Base-by-base conservation (phyloP, 2,888 invertebrate species). In the Xanthorhoe spadicearia region DNA sequence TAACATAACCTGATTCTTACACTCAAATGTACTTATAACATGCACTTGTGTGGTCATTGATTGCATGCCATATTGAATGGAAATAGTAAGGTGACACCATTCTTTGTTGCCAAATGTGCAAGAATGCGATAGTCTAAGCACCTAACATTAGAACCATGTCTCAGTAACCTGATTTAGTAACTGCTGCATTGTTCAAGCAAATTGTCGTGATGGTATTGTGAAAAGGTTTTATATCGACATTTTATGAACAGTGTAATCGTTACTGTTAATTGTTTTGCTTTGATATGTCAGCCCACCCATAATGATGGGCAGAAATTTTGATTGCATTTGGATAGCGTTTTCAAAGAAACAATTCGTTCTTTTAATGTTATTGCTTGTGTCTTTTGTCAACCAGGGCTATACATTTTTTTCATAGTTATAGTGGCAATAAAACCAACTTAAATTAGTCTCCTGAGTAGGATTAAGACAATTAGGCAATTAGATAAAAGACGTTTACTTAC, bases 71-170 rank as follows among this genome's bases (percentile, higher is more conserved):
- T 57, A 73, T 79, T 81, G 72, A 72, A 74, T 77, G 71, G 79
- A 81, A 83, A 76, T 73, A 67, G 84, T 81, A 84, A 86, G 69
- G 51, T 71, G 83, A 85, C 77, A 84, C 79, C 71, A 51, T 65
- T 58, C 32, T 17, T 64, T 72, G 72, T 82, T 81, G 78, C 81
- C 80, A 82, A 85, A 83, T 84, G 82, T 80, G 75, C 76, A 63
- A 76, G 83, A 83, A 84, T 85, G 83, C 75, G 71, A 77, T 73
- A 60, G 48, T 53, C 62, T 68, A 57, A 70, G 69, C 62, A 59
- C 48, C 56, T 46, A 55, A 32, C 32, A 15, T 9, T 23, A 54
- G 65, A 17, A 62, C 61, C 52, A 55, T 70, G 60, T 66, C 70
- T 13, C 46, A 53, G 46, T 64, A 61, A 59, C 19, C n/a, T 10